Base-by-base conservation (phyloP, 2,797 vertebrate species). In the Pangasius djambal region DNA sequence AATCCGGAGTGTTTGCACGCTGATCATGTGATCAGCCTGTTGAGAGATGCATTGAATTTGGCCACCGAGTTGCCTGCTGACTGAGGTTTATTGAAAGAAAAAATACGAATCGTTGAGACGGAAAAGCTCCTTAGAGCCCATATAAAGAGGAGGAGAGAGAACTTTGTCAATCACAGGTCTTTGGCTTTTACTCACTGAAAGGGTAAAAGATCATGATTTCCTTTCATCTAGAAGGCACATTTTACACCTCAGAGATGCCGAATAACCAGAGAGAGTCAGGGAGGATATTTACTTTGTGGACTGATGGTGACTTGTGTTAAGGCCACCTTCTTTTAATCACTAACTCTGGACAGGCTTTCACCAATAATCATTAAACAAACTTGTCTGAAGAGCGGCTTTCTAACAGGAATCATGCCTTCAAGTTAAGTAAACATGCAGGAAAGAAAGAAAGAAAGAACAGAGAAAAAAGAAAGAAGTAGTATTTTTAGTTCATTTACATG, bases 41-140 rank as follows among this genome's bases (percentile, higher is more conserved):
- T 93, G 92, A 95, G 94, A 95, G 86, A 91, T 90, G 91, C 93
- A 95, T 94, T 95, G 91, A 93, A 94, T 92, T 93, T 94, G 95
- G 92, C 95, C 95, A 94, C 89, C 52, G 72, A 93, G 94, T 91
- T 91, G 92, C 91, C 90, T 91, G 65, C 92, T 93, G 90, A 91
- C 93, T 87, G 93, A 92, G 79, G 93, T 94, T 93, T 90, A 93
- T 86, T 90, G 92, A 91, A 93, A 94, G 91, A 82, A 31, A 84
- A 34, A 92, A 92, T 86, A 87, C 88, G 88, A 93, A 91, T 82
- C 89, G 88, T 89, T 91, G 90, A 92, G 86, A 93, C 74, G 89
- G 91, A 93, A 93, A 93, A 92, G 91, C 88, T 92, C 89, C 92
- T 93, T 92, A 92, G 91, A 89, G 91, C 92, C 92, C 90, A 89